These are phyloP conservation scores for Lytechinus variegatus DNA, from an alignment of 35 echinoderm and acorn worm genomes.

Conservation along the genomic window DNA sequence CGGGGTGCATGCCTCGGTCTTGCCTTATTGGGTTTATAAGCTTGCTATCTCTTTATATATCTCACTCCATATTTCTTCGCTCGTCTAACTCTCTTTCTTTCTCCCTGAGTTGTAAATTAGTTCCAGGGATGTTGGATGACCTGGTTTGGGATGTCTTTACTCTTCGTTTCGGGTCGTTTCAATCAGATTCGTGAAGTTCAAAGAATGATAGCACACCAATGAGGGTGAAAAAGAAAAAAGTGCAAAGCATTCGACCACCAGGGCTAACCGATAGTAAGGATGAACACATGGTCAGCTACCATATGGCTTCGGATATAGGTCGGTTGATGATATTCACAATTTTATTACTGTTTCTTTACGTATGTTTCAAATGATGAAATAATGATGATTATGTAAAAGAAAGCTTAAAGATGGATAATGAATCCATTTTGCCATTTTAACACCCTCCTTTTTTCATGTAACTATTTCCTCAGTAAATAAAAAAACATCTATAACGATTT, in stretches of 20 bases:
- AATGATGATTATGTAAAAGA: neutral
- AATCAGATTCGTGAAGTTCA: neutral
- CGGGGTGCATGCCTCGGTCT: neutral
- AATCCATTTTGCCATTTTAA: neutral
- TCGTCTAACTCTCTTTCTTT: neutral
- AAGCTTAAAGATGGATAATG: neutral
- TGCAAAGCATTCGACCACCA: neutral
- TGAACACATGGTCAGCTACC: neutral
- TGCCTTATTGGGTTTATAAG: neutral
- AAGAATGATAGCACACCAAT: neutral
- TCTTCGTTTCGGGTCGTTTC: conserved; percentile 1
- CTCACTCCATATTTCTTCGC: neutral
- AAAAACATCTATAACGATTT: no score
- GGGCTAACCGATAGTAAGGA: neutral
- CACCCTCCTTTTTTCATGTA: neutral
- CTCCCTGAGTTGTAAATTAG: neutral
- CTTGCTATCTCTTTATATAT: neutral
- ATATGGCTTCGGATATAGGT: neutral
- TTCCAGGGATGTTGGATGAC: neutral
- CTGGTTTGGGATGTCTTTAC: neutral
- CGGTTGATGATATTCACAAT: neutral
- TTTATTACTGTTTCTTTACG: neutral
- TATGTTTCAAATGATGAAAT: neutral
- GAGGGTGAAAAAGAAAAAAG: neutral
- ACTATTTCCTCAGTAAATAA: no score